phyloP scores from a whole-genome alignment of 2,888 invertebrate genomes.

The Lordiphosa fenestrarum region DNA sequence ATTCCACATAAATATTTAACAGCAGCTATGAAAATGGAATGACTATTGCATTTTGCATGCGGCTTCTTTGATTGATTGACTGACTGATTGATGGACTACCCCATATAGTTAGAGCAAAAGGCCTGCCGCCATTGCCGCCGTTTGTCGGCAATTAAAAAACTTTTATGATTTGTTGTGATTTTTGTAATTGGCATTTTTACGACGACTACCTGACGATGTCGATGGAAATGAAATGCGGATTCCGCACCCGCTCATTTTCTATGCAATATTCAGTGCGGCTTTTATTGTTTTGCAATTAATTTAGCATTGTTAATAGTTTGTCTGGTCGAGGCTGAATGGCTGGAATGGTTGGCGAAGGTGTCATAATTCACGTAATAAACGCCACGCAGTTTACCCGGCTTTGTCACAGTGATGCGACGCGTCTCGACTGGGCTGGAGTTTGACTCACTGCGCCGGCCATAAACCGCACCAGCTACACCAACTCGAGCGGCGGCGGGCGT shows the following conservation, averaged over 20 bases:
- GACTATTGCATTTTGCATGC: neutral
- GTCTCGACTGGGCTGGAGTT: neutral
- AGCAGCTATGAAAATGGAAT: neutral
- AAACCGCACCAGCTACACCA: slow-evolving; percentile 5
- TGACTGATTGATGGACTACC: slow-evolving; percentile 32
- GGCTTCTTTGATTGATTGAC: slow-evolving; percentile 20
- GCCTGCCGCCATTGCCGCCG: slow-evolving; percentile 22
- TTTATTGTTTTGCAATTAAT: slow-evolving; percentile 62
- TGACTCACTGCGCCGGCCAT: slow-evolving; percentile 12
- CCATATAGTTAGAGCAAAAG: slow-evolving; percentile 26
- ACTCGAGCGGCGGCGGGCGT: slow-evolving; percentile 18
- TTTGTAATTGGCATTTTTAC: slow-evolving; percentile 61
- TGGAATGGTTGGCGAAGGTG: slow-evolving; percentile 44
- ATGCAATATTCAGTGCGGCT: slow-evolving; percentile 51
- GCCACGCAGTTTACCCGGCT: slow-evolving; percentile 42
- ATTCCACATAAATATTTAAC: no score
- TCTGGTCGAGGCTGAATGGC: slow-evolving; percentile 18
- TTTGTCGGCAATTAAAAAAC: slow-evolving; percentile 49
- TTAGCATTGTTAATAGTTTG: slow-evolving; percentile 56
- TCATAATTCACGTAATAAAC: slow-evolving; percentile 61
- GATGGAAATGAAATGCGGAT: slow-evolving; percentile 16
- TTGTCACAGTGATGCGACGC: slow-evolving; percentile 47
- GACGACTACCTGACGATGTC: slow-evolving; percentile 46
- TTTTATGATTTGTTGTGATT: slow-evolving; percentile 67
- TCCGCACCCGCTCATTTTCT: slow-evolving; percentile 39